These are phyloP conservation scores for Melanotaenia duboulayi DNA, from an alignment of 2,113 vertebrate species.

Conservation along the genomic window DNA sequence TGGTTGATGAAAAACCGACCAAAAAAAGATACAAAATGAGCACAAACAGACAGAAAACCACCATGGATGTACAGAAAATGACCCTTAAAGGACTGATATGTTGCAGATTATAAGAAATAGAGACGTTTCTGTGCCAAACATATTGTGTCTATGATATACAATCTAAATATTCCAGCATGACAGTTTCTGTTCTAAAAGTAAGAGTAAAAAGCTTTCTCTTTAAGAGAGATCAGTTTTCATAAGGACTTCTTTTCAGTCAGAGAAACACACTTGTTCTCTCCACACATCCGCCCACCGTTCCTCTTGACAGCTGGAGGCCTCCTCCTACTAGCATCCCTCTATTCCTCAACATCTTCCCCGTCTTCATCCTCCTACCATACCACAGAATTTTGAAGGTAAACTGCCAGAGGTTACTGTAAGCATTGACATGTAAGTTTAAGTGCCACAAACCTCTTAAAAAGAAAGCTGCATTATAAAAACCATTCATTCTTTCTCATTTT, in stretches of 20 bases:
- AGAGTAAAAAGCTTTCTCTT: background rate
- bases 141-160: too few relatives aligned
- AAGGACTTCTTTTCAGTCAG: slow-evolving; percentile 7
- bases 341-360: background rate
- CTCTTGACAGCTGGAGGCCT: slow-evolving; percentile 25
- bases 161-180: too few relatives aligned
- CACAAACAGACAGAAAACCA: too few relatives aligned
- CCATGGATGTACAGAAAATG: too few relatives aligned
- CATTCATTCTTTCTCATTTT: background rate
- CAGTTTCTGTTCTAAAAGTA: too few relatives aligned
- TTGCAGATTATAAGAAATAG: too few relatives aligned
- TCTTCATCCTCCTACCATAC: background rate
- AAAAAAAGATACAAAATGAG: too few relatives aligned
- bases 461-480: background rate
- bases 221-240: background rate
- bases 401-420: background rate
- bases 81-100: too few relatives aligned
- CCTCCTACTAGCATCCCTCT: background rate
- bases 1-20: too few relatives aligned
- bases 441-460: background rate
- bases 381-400: slow-evolving; percentile 4
- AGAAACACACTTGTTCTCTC: slow-evolving; percentile 19
- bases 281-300: slow-evolving; percentile 44
- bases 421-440: background rate
- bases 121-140: too few relatives aligned